A percentile compares a stretch with the other conserved stretches of the same genome.
Evolutionary conservation across 2,113 vertebrate species (phyloP).

Genomic region (Thamnophis sirtalis): DNA sequence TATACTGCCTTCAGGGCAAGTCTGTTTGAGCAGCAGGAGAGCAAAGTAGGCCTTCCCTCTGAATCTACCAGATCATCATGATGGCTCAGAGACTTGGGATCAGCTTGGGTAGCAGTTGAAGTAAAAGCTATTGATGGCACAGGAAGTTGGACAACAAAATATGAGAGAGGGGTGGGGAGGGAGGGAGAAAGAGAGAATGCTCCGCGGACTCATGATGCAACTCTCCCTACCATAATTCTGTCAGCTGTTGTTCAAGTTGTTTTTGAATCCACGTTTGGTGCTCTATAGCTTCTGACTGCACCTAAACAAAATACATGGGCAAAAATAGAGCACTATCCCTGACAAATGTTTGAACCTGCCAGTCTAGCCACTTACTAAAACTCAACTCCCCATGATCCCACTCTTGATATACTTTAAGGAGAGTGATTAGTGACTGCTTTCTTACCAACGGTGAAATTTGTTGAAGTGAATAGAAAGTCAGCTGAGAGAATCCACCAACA

Average conservation of each 20-base stretch:
- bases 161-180: background rate
- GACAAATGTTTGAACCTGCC: background rate
- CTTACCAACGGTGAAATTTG: background rate
- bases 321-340: background rate
- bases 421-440: background rate
- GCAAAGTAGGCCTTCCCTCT: background rate
- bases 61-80: background rate
- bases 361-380: background rate
- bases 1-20: background rate
- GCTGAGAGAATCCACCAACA: background rate
- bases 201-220: background rate
- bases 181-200: no score
- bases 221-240: background rate
- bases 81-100: background rate
- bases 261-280: background rate
- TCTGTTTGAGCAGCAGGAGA: background rate
- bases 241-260: background rate
- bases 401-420: background rate
- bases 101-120: background rate
- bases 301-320: background rate
- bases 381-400: background rate
- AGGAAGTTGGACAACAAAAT: background rate
- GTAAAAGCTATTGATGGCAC: background rate
- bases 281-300: background rate
- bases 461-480: background rate